Conservation (phyloP, 2,888 invertebrate species). For the Stenichneumon culpator region DNA sequence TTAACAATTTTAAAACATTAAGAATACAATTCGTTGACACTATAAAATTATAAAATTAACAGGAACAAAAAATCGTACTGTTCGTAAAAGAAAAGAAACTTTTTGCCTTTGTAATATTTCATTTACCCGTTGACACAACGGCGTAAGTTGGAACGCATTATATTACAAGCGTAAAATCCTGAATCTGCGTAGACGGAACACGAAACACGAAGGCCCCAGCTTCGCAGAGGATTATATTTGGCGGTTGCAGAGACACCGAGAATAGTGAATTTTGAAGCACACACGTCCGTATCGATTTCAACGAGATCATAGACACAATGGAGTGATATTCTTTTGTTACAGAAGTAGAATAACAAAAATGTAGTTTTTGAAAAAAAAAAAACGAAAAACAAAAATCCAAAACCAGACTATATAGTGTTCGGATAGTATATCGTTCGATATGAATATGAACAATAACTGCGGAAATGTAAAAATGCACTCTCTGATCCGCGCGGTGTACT, state of each 20-base stretch:
- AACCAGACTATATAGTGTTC: no score
- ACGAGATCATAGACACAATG: neutral
- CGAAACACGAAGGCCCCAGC: neutral
- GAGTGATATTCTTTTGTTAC: neutral
- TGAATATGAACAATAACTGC: neutral
- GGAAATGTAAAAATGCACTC: no score
- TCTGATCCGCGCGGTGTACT: no score
- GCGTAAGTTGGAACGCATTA: neutral
- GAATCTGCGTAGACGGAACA: neutral
- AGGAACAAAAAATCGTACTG: no score
- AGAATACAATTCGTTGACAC: no score
- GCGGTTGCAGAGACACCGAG: neutral
- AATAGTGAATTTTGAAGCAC: neutral
- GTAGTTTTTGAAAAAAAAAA: neutral
- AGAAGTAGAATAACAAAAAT: neutral
- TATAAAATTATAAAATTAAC: no score
- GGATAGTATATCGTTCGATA: no score
- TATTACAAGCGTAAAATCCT: neutral
- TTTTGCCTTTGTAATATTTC: neutral
- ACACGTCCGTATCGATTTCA: slow-evolving; percentile 1
- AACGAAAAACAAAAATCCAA: neutral
- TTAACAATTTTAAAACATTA: no score
- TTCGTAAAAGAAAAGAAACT: no score
- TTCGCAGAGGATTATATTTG: neutral
- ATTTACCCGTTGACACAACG: neutral